phyloP scores from a whole-genome alignment of 2,113 vertebrate genomes.

The Catagonus wagneri region DNA sequence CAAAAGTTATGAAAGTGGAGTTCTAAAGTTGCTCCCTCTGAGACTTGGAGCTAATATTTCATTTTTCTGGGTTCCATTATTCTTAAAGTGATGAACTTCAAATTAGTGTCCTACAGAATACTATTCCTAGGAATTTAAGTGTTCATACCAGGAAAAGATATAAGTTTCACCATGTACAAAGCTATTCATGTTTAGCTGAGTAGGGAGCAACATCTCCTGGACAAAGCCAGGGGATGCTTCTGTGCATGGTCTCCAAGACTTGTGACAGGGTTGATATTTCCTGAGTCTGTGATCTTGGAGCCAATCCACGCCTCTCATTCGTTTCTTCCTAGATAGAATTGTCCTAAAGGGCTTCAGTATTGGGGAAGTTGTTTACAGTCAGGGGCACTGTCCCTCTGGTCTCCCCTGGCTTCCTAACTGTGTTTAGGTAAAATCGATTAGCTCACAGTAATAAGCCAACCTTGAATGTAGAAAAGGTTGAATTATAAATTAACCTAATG shows the following conservation, averaged over 20 bases:
- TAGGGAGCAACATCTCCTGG: not conserved
- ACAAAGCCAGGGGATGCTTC: not conserved
- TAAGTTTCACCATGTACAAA: not conserved
- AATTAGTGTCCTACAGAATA: not conserved
- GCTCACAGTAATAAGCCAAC: slow-evolving; percentile 36
- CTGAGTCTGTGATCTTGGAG: not conserved
- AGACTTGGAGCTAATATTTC: not conserved
- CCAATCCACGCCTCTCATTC: not conserved
- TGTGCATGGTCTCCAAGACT: not conserved
- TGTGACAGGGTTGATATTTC: not conserved
- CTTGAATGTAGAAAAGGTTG: not conserved
- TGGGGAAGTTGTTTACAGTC: not conserved
- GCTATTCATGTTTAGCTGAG: not conserved
- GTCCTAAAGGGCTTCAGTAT: not conserved
- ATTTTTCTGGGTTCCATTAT: not conserved
- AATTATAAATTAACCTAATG: not conserved
- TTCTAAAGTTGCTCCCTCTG: not conserved
- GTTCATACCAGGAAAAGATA: not conserved
- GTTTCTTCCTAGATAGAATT: not conserved
- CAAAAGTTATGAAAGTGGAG: not conserved
- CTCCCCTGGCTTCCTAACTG: not conserved
- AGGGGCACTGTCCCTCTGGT: not conserved
- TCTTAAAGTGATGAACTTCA: slow-evolving; percentile 15
- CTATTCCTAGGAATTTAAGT: not conserved
- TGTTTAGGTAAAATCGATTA: slow-evolving; percentile 35